Evolutionary conservation across 2,888 invertebrate genomes (phyloP).

Genomic region (Opisthograptis luteolata): DNA sequence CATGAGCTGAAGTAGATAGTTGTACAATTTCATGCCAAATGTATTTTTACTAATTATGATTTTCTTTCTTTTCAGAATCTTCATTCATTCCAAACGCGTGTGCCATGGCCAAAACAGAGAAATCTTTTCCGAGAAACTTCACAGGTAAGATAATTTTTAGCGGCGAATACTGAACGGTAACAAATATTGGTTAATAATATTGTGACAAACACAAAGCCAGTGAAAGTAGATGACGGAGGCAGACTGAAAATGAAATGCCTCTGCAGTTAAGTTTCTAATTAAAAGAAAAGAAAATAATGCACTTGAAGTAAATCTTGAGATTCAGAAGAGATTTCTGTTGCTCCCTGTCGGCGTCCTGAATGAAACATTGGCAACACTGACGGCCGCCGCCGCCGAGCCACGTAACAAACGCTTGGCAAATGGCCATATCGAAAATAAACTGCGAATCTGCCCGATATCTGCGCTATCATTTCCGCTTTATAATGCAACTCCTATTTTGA

Average conservation of each 20-base stretch:
- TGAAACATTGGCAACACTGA: conserved; percentile 41
- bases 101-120: conserved; percentile 79
- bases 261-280: not conserved
- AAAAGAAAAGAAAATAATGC: too few relatives aligned
- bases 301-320: too few relatives aligned
- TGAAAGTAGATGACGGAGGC: conserved; percentile 3
- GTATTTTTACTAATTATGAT: not conserved
- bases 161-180: not conserved
- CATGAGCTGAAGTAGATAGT: too few relatives aligned
- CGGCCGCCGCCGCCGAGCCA: conserved; percentile 36
- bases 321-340: too few relatives aligned
- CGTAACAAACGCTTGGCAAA: conserved; percentile 54
- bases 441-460: conserved; percentile 44
- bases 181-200: not conserved
- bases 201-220: conserved; percentile 4
- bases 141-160: conserved; percentile 63
- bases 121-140: conserved; percentile 80
- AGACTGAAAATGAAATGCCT: too few relatives aligned
- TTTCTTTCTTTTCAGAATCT: conserved; percentile 59
- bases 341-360: not conserved
- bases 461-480: conserved; percentile 55
- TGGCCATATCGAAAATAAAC: conserved; percentile 69
- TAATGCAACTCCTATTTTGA: too few relatives aligned
- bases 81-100: conserved; percentile 62
- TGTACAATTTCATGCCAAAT: too few relatives aligned